Evolutionary conservation across 2,113 vertebrate genomes (phyloP).

Genomic region (Copsychus sechellarum): DNA sequence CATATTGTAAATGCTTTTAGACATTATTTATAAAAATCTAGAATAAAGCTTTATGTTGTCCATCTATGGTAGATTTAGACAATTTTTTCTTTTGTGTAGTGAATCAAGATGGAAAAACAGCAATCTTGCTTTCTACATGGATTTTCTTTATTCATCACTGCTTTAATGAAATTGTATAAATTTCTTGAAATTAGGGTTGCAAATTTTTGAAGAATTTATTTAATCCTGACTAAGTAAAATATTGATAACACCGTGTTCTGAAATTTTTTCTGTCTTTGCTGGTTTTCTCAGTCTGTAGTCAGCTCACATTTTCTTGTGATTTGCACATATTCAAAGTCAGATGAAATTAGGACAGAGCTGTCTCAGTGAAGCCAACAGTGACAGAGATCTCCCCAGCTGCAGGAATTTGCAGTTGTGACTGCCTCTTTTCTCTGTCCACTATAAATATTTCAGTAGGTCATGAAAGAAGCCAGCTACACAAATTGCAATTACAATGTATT

Average conservation of each 20-base stretch:
- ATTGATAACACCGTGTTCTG: slow-evolving; percentile 83
- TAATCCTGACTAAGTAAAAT: slow-evolving; percentile 81
- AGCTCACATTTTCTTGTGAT: slow-evolving; percentile 82
- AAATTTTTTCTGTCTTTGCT: slow-evolving; percentile 81
- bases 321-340: slow-evolving; percentile 87
- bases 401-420: slow-evolving; percentile 79
- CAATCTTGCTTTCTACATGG: neutral
- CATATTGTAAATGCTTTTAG: neutral
- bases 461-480: slow-evolving; percentile 73
- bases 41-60: neutral
- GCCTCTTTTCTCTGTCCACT: slow-evolving; percentile 77
- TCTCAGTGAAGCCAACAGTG: slow-evolving; percentile 78
- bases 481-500: neutral
- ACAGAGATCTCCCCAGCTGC: slow-evolving; percentile 83
- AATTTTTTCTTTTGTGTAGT: neutral
- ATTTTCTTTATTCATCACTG: neutral
- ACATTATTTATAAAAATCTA: neutral
- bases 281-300: slow-evolving; percentile 72
- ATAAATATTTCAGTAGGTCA: slow-evolving; percentile 91
- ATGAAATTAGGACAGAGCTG: slow-evolving; percentile 90
- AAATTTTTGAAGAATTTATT: slow-evolving; percentile 63
- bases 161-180: neutral
- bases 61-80: neutral
- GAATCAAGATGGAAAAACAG: neutral
- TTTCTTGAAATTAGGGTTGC: slow-evolving; percentile 13